Base-by-base conservation (phyloP, 2,888 invertebrate species). In the Scaptomyza flava region DNA sequence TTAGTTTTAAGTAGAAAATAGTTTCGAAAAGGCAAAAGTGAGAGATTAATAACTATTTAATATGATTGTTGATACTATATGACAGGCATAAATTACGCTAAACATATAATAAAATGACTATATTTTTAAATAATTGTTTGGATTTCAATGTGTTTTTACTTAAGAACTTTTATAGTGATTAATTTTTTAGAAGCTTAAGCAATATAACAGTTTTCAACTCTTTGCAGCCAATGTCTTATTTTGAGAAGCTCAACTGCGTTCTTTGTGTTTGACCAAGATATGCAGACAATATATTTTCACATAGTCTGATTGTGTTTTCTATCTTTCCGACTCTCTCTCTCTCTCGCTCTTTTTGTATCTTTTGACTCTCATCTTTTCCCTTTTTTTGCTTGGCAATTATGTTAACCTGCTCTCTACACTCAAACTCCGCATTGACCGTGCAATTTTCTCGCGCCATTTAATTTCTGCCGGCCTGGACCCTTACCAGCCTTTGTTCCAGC, bases 371-470 rank as follows among this genome's bases (percentile, higher is more conserved):
- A 57, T 60, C 68, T 76, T 53, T 74, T 54, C 50, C 58, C 59
- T n/a, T 38, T 77, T 66, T 66, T 63, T 68, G 68, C 68, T 56
- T 68, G 71, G 82, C 82, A 82, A 82, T 82, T 82, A 82, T 83
- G 88, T 82, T 77, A 87, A 75, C 88, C 83, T 72, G 75, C 80
- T 67, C 67, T 65, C 68, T 6, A 27, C 70, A 81, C 82, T 75
- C 71, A 69, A 70, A 68, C 81, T 72, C 54, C 45, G 56, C 69
- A 77, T 76, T 72, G 77, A 72, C 75, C 79, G 75, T 80, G 89
- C 89, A 82, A 86, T 86, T 87, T 89, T 86, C 89, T 87, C 85
- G 85, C 87, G 87, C 87, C 85, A 86, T 86, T 86, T 86, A 86
- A 89, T 86, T 86, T 84, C 73, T 87, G 89, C 66, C 79, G 86